These are phyloP conservation scores for Penaeus chinensis DNA, from an alignment of 1,140 invertebrate genomes.

Conservation along the genomic window DNA sequence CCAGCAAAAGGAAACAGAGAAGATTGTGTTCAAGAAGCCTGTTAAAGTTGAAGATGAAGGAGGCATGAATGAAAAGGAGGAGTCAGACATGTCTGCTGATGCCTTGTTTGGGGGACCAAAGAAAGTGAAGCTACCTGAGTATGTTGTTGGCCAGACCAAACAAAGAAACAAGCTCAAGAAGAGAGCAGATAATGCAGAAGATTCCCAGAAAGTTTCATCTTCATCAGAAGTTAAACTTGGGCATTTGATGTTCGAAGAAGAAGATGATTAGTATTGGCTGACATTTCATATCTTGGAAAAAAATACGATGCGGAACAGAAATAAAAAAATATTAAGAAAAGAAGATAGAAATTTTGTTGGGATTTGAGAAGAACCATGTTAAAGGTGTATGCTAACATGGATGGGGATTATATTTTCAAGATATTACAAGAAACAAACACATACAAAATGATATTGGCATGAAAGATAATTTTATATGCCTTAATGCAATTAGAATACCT, in stretches of 20 bases:
- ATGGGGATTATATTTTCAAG: too few relatives aligned
- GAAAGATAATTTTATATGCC: too few relatives aligned
- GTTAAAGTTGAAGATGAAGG: neutral
- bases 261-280: constrained; percentile 1
- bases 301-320: too few relatives aligned
- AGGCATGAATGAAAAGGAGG: neutral
- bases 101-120: constrained; percentile 10
- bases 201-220: neutral
- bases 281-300: too few relatives aligned
- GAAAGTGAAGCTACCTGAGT: constrained; percentile 33
- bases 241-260: constrained; percentile 47
- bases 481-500: too few relatives aligned
- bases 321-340: too few relatives aligned
- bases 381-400: too few relatives aligned
- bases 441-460: too few relatives aligned
- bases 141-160: constrained; percentile 42
- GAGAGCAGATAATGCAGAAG: neutral
- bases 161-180: neutral
- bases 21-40: constrained; percentile 50
- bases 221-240: constrained; percentile 34
- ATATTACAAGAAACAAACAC: too few relatives aligned
- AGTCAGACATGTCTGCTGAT: neutral
- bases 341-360: too few relatives aligned
- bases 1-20: neutral
- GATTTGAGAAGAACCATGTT: too few relatives aligned